These are phyloP conservation scores for Rhipidura dahli DNA, from an alignment of 2,113 vertebrate species.

Conservation along the genomic window DNA sequence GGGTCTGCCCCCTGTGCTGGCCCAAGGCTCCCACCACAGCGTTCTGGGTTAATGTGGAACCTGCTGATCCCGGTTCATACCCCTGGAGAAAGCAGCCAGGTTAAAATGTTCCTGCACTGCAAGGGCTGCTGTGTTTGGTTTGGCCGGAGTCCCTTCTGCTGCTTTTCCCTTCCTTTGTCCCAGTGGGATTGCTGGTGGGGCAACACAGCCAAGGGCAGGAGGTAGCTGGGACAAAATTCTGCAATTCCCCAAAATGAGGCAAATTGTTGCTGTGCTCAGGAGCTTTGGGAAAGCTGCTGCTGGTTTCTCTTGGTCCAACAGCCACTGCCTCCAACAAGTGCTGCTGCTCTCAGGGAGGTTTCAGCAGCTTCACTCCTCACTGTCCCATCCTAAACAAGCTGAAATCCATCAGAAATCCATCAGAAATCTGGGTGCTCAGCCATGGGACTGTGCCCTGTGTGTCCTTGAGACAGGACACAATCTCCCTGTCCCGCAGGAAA, in stretches of 20 bases:
- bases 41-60: background rate
- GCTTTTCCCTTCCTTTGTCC: background rate
- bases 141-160: background rate
- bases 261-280: accelerated
- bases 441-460: accelerated
- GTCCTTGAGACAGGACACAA: background rate
- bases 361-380: background rate
- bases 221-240: background rate
- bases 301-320: background rate
- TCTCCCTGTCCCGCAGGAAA: accelerated
- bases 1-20: background rate
- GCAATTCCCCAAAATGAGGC: background rate
- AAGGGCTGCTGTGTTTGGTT: background rate
- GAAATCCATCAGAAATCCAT: background rate
- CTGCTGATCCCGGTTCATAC: background rate
- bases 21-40: accelerated
- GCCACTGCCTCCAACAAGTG: background rate
- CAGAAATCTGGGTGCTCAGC: background rate
- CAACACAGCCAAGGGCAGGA: background rate
- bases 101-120: background rate
- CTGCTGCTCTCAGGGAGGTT: background rate
- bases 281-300: background rate
- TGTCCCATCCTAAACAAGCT: background rate
- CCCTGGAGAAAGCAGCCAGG: background rate
- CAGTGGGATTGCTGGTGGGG: background rate